Conservation (phyloP, 2,113 vertebrate species). For the Gambusia affinis region DNA sequence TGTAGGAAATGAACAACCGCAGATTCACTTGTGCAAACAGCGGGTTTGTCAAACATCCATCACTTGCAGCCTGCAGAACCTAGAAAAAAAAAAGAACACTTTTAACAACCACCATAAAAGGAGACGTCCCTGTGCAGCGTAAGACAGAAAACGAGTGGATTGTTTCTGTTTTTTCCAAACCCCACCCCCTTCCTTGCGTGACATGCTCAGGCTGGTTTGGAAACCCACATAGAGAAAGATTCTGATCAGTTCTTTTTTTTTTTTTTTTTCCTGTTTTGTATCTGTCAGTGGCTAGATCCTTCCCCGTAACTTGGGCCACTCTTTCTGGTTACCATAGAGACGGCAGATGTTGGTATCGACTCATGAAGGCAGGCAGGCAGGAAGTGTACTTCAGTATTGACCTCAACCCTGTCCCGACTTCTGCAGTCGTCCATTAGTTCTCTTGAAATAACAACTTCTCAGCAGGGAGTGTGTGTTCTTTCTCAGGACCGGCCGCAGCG, state of each 20-base stretch:
- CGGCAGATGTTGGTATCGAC: constrained; percentile 63
- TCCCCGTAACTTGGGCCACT: constrained; percentile 29
- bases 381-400: constrained; percentile 68
- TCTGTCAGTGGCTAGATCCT: not conserved
- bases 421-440: constrained; percentile 50
- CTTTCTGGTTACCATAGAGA: constrained; percentile 72
- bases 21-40: constrained; percentile 50
- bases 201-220: constrained; percentile 40
- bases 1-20: constrained; percentile 20
- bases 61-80: constrained; percentile 28
- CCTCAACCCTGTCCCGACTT: constrained; percentile 49
- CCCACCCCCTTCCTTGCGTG: not conserved
- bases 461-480: constrained; percentile 51
- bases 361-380: constrained; percentile 51
- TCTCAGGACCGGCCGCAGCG: constrained; percentile 39
- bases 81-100: constrained; percentile 30
- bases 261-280: not conserved
- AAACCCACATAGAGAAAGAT: constrained; percentile 23
- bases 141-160: constrained; percentile 20
- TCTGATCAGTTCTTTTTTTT: not conserved
- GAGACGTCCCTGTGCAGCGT: not conserved
- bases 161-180: not conserved
- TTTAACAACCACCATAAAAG: constrained; percentile 37
- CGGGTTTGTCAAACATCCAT: constrained; percentile 39
- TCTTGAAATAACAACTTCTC: constrained; percentile 55